Evolutionary conservation across 1,140 invertebrate species (phyloP), one percentile per base, ranked within the genome.

Genomic region (Polypedilum vanderplanki): DNA sequence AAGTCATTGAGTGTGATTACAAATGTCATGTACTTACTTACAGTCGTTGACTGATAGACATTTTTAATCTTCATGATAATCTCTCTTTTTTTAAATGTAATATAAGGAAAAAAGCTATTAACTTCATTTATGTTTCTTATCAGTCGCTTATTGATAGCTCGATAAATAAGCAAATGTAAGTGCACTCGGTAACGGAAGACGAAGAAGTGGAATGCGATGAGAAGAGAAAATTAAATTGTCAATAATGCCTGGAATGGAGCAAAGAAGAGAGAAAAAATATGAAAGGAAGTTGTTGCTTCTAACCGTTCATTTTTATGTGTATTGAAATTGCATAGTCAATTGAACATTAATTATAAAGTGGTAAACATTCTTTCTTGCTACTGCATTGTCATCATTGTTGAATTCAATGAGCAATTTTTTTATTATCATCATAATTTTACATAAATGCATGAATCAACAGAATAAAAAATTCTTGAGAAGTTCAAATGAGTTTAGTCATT

Each of bases 41-140:
- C 24, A 57, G 46, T 57, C 46, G 15, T 57, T 57, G 46, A 57
- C 46, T 57, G 46, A 57, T 57, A 57, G 46, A 57, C 46, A 57
- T 57, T 57, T n/a, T 15, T n/a, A 57, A 57, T 57, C 46, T 57
- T 57, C 46, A 57, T 57, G 46, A 57, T 57, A 57, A 57, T 57
- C 46, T 57, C 12, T n/a, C 4, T n/a, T 57, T 0, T 3, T 57
- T 0, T 57, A 3, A 15, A 57, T 46, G 12, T 57, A 57, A 57
- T 33, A 15, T 57, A n/a, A 57, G 46, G 46, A 57, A 9, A 57
- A 57, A 57, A 57, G 10, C 46, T 57, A 57, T 57, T 57, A 57
- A 57, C 46, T 15, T 15, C n/a, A n/a, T 57, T 57, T 57, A n/a
- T 57, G 9, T 12, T 57, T 57, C 46, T 57, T 57, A 57, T 57